These are phyloP conservation scores for Leptodirus hochenwartii DNA, from an alignment of 2,888 invertebrate genomes.

Conservation along the genomic window DNA sequence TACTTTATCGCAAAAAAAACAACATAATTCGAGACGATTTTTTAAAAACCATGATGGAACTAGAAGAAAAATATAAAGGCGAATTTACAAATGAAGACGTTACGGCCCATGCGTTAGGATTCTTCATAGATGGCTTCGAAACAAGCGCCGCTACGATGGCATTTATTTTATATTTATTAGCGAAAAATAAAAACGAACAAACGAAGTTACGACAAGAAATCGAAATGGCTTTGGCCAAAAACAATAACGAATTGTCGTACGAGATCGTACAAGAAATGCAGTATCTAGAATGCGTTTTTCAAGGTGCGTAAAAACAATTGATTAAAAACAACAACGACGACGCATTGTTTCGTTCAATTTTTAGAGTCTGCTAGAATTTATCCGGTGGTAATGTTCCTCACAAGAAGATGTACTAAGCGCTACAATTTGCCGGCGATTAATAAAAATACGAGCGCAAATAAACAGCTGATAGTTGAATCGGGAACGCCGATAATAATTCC, in stretches of 20 bases:
- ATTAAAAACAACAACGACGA: no score
- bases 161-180: constrained; percentile 25
- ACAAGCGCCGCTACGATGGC: constrained; percentile 27
- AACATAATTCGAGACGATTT: constrained; percentile 26
- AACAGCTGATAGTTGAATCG: constrained; percentile 11
- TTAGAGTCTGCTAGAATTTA: constrained; percentile 11
- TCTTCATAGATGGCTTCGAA: constrained; percentile 30
- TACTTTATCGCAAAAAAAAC: constrained; percentile 23
- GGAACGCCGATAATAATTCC: constrained; percentile 19
- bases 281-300: constrained; percentile 27
- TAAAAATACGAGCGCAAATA: constrained; percentile 6
- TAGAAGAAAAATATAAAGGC: constrained; percentile 15
- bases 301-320: constrained; percentile 15
- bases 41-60: constrained; percentile 23
- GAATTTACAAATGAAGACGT: constrained; percentile 18
- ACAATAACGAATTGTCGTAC: constrained; percentile 22
- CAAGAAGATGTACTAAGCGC: constrained; percentile 10
- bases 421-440: constrained; percentile 9
- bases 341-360: no score
- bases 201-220: constrained; percentile 25
- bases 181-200: constrained; percentile 25
- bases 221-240: constrained; percentile 15
- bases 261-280: constrained; percentile 27
- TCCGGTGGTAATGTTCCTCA: constrained; percentile 10
- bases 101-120: constrained; percentile 24